Conservation (phyloP, 2,888 invertebrate species). For the Uloborus plumipes region DNA sequence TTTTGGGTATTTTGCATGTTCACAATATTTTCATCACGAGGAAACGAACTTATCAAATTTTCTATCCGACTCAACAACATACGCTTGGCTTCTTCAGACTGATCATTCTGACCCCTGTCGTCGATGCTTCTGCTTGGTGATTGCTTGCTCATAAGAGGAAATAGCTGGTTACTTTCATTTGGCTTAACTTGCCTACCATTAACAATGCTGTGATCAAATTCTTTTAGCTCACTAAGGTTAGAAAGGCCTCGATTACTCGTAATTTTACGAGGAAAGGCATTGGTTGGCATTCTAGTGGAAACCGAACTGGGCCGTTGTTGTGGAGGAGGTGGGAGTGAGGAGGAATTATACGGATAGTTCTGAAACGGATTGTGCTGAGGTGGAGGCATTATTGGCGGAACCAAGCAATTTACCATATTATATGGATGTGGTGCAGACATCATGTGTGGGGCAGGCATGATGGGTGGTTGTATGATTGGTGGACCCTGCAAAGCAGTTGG, state of each 20-base stretch:
- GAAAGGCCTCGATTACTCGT: slow-evolving; percentile 7
- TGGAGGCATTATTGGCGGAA: slow-evolving; percentile 34
- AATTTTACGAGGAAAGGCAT: slow-evolving; percentile 38
- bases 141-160: not conserved
- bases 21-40: not conserved
- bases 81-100: slow-evolving; percentile 32
- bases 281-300: slow-evolving; percentile 18
- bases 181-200: slow-evolving; percentile 26
- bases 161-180: slow-evolving; percentile 22
- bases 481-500: slow-evolving; percentile 39
- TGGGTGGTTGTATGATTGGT: slow-evolving; percentile 46
- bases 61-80: slow-evolving; percentile 35
- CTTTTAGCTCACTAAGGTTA: slow-evolving; percentile 16
- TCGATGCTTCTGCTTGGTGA: slow-evolving; percentile 8
- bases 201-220: slow-evolving; percentile 32
- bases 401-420: slow-evolving; percentile 28
- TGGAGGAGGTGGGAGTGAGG: slow-evolving; percentile 16
- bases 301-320: slow-evolving; percentile 24
- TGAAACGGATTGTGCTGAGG: slow-evolving; percentile 39
- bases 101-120: slow-evolving; percentile 34
- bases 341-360: slow-evolving; percentile 32
- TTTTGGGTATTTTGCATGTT: slow-evolving; percentile 21
- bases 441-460: slow-evolving; percentile 32
- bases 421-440: slow-evolving; percentile 47
- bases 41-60: not conserved